Evolutionary conservation across 2,797 vertebrate genomes (phyloP), one percentile per base, ranked within the genome.

Genomic region (Lithobates pipiens): DNA sequence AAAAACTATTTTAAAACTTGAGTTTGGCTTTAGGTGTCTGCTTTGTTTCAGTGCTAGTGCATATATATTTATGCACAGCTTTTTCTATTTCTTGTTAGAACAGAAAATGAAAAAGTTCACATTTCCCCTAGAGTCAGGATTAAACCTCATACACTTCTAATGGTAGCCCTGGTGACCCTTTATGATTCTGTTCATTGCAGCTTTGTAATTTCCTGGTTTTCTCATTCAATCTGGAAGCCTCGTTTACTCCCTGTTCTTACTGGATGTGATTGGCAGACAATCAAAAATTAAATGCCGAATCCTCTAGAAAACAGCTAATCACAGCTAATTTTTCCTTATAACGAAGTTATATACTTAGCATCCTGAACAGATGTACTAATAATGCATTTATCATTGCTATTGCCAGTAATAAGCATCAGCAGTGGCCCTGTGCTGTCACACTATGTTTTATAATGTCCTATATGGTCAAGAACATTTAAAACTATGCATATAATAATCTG

Each of bases 301-400:
- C 32, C 34, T 70, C 50, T 50, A 71, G 65, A 70, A 84, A 77
- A 77, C 34, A 82, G 81, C 54, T 69, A 77, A 75, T 77, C 65
- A 34, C 46, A 71, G 71, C 82, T 44, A 67, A 39, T 82, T 82
- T 61, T 82, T 61, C 69, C 4, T 13, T 68, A 76, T 76, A 83
- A 83, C 21, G n/a, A 75, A 76, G 72, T 83, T 83, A 83, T 50
- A 65, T 50, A 32, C 39, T 25, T 75, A 67, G 72, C 72, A 83
- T 75, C 81, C 81, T 83, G 81, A 83, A 76, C 71, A 83, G 81
- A 75, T 83, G 72, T 83, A 72, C 72, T 83, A 83, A 82, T 82
- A 82, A 82, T 82, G 34, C 50, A 73, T 73, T 82, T 82, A 82
- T 82, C 80, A 82, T 82, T 73, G 57, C 80, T 50, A 82, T 82